Percentiles rank a stretch among this genome's conserved stretches.
phyloP scores from a whole-genome alignment of 2,888 invertebrate genomes.

The Agrypnus murinus region DNA sequence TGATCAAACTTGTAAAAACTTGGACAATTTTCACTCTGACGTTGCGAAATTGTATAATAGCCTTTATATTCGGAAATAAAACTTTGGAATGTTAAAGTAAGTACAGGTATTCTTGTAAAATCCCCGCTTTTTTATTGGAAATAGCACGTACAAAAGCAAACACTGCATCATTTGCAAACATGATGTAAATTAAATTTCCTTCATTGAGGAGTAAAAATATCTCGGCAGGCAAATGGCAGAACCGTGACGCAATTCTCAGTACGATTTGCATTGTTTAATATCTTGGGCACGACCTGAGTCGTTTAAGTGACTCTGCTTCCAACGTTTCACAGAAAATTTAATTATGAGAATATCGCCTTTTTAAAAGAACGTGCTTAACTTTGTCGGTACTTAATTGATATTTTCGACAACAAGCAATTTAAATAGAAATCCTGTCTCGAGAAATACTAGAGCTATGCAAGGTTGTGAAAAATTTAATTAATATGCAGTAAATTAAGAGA shows the following conservation, averaged over 20 bases:
- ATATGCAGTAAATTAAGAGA: no score
- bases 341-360: slow-evolving; percentile 52
- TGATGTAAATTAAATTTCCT: slow-evolving; percentile 52
- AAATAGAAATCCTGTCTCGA: slow-evolving; percentile 17
- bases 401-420: slow-evolving; percentile 50
- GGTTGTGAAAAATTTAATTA: no score
- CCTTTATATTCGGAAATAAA: slow-evolving; percentile 31
- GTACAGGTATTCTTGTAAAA: slow-evolving; percentile 26
- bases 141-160: slow-evolving; percentile 43
- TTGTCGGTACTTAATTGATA: slow-evolving; percentile 45
- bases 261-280: slow-evolving; percentile 54
- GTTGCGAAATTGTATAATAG: slow-evolving; percentile 7
- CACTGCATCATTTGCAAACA: slow-evolving; percentile 47
- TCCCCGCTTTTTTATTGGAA: slow-evolving; percentile 28
- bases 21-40: slow-evolving; percentile 24
- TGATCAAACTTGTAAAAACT: slow-evolving; percentile 35
- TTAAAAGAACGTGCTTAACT: slow-evolving; percentile 47
- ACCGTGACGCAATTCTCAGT: slow-evolving; percentile 51
- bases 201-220: slow-evolving; percentile 49
- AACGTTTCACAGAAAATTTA: slow-evolving; percentile 52
- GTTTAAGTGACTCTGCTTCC: slow-evolving; percentile 49
- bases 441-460: background rate
- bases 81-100: slow-evolving; percentile 24
- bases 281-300: slow-evolving; percentile 49
- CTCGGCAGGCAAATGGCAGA: slow-evolving; percentile 50